Base-by-base conservation (phyloP, 2,113 vertebrate species). In the Seriola rivoliana region DNA sequence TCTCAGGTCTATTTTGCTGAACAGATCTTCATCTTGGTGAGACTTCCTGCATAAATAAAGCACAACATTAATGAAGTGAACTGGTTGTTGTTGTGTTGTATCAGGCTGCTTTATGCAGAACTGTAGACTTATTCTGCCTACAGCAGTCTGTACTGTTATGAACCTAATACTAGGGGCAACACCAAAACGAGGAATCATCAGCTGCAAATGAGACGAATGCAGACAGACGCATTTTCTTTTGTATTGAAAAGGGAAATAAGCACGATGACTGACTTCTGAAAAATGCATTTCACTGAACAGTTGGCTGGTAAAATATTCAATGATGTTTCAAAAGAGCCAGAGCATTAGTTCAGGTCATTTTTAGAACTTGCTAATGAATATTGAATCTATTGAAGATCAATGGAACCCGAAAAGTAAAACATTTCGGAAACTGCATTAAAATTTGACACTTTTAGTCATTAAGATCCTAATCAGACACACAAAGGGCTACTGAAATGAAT, bases 401-500 rank as follows among this genome's bases (percentile, higher is more conserved):
- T 89, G 13, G 29, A 68, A 58, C n/a, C 29, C 63, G 55, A 25
- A 63, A 76, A 68, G 13, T 70, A 40, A 42, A 73, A 66, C n/a
- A 82, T 50, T 40, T 50, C 60, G 9, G 58, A 71, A 60, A 34
- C 69, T 59, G 14, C 40, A 70, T 68, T 38, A 25, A 60, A 71
- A 76, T 72, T 19, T 60, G 71, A 69, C 14, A 1, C 29, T 68
- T 69, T 84, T 23, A 69, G 32, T 57, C 58, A 75, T 84, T 78
- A 75, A 52, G 59, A 66, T 81, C 32, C 46, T 78, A 67, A 81
- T 81, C 59, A 19, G 38, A 46, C 52, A n/a, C 66, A 74, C 16
- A 76, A 73, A 62, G 21, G 36, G 23, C 32, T 58, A 48, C 75
- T 71, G 29, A 63, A 71, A 75, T 69, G 21, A 77, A 58, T 72